Evolutionary conservation across 2,113 vertebrate genomes (phyloP).

Genomic region (Rattus rattus): DNA sequence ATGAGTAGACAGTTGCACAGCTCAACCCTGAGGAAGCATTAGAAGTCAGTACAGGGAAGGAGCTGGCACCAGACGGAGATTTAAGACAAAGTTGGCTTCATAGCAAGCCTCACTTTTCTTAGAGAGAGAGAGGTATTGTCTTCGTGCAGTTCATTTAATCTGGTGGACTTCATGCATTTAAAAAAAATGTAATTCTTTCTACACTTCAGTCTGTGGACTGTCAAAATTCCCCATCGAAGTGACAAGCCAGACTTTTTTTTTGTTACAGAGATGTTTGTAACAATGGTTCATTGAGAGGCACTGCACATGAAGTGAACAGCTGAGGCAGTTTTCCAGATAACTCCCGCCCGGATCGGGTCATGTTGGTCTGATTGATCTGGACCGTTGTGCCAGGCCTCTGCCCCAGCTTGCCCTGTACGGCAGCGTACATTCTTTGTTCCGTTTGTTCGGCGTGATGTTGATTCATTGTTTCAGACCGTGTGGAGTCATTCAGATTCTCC

Average conservation of each 20-base stretch:
- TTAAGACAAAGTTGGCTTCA: background rate
- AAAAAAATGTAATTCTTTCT: conserved; percentile 36
- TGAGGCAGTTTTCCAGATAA: conserved; percentile 69
- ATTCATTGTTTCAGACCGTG: conserved; percentile 1
- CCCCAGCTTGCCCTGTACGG: conserved; percentile 24
- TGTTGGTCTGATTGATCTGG: conserved; percentile 49
- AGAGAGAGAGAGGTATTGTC: conserved; percentile 50
- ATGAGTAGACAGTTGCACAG: background rate
- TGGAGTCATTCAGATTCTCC: background rate
- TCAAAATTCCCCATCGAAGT: background rate
- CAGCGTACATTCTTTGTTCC: background rate
- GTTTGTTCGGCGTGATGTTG: background rate
- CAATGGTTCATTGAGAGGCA: conserved; percentile 70
- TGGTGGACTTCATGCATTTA: background rate
- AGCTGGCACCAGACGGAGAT: background rate
- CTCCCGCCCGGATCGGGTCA: conserved; percentile 48
- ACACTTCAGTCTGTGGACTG: conserved; percentile 22
- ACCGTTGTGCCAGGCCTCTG: conserved; percentile 38
- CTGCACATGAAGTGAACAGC: conserved; percentile 64
- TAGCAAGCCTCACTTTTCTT: background rate
- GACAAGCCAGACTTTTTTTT: background rate
- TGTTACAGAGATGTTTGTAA: conserved; percentile 24
- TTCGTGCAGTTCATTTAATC: conserved; percentile 50
- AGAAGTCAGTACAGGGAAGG: background rate
- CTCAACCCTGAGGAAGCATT: background rate